Evolutionary conservation across 2,797 vertebrate genomes (phyloP), one percentile per base, ranked within the genome.

Genomic region (Aphelocoma californica): DNA sequence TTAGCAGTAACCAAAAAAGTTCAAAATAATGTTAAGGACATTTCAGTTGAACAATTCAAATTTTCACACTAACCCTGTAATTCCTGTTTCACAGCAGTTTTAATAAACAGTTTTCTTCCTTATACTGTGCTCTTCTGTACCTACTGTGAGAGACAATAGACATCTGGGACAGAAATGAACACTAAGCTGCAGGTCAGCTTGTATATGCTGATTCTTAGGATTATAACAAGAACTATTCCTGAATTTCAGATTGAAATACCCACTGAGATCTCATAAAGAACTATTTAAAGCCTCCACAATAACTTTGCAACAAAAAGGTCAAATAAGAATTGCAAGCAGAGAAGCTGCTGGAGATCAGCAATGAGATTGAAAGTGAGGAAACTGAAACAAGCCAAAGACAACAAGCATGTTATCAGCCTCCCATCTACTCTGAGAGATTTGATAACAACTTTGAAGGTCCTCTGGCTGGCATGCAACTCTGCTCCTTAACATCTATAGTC

Each of bases 231-330:
- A 65, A 92, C 90, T 90, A 50, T 93, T 96, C 64, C 90, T 86
- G 91, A 97, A 95, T 96, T 95, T 95, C 71, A 94, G 89, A 93
- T 89, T 88, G 88, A 93, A 95, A 93, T 97, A 95, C 81, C 92
- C 81, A 91, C 91, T 96, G 94, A 95, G 93, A 96, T 89, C 91
- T 95, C 93, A 95, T 97, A 95, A 97, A 97, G 93, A 97, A 95
- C 90, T 96, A 92, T 96, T 94, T 94, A 97, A 97, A 97, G 72
- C 64, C 89, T 90, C 79, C 86, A 75, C 89, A 94, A 94, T 95
- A 97, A 92, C 94, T 96, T 92, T 94, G 56, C 85, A 88, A 88
- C 86, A 90, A 96, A 94, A 90, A 97, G 92, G 90, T 96, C 88
- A 97, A 96, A 96, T 97, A 92, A 95, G 92, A 95, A 96, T 92